Percentiles rank a stretch among this genome's conserved stretches.
Conservation (phyloP, 1,140 invertebrate species). For the Tetraneura akinire region DNA sequence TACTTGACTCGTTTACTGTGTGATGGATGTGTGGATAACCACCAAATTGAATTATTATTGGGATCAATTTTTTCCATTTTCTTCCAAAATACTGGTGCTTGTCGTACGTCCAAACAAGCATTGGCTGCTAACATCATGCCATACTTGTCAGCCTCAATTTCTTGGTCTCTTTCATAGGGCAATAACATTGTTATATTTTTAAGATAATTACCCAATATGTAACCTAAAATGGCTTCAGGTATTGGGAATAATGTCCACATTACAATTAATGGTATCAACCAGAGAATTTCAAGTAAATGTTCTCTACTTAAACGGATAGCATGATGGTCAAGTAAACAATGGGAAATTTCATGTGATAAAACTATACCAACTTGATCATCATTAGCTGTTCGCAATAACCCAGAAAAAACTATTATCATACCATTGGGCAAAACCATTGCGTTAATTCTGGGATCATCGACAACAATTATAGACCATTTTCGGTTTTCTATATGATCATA, state of each 20-base stretch:
- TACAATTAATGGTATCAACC: neutral
- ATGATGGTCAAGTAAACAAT: slow-evolving; percentile 40
- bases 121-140: slow-evolving; percentile 37
- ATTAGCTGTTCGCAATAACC: neutral
- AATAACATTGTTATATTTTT: slow-evolving; percentile 19
- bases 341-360: slow-evolving; percentile 17
- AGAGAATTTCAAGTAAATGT: slow-evolving; percentile 43
- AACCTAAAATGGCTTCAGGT: slow-evolving; percentile 37
- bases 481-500: neutral
- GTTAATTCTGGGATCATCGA: slow-evolving; percentile 30
- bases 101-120: slow-evolving; percentile 31
- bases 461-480: slow-evolving; percentile 29
- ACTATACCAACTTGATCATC: slow-evolving; percentile 25
- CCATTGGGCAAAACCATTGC: slow-evolving; percentile 43
- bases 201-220: slow-evolving; percentile 31
- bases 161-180: slow-evolving; percentile 35
- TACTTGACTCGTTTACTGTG: slow-evolving; percentile 30
- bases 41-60: neutral
- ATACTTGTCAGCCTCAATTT: slow-evolving; percentile 38
- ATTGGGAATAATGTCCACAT: slow-evolving; percentile 33
- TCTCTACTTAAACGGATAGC: slow-evolving; percentile 19
- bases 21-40: slow-evolving; percentile 17
- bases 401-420: slow-evolving; percentile 38
- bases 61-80: slow-evolving; percentile 27
- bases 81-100: slow-evolving; percentile 21